phyloP scores from a whole-genome alignment of 1,140 invertebrate species.

The Drosophila cardini region DNA sequence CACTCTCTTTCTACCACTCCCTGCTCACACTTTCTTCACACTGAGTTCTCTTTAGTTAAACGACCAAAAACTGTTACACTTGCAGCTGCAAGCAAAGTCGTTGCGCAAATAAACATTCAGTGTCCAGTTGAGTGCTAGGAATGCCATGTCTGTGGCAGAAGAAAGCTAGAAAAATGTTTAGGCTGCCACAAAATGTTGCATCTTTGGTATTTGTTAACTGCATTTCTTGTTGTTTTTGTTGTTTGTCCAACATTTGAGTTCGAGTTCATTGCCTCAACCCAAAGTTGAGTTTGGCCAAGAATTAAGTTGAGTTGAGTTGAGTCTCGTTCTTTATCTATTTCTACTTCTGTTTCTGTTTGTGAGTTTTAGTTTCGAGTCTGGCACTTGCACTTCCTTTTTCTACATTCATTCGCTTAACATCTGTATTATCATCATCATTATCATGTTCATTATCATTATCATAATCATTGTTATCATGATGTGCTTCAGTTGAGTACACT shows the following conservation, averaged over 20 bases:
- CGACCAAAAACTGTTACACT: slow-evolving; percentile 38
- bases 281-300: background rate
- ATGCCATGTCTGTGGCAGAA: background rate
- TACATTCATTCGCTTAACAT: slow-evolving; percentile 56
- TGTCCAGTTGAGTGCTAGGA: background rate
- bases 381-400: slow-evolving; percentile 42
- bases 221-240: slow-evolving; percentile 43
- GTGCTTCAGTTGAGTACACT: slow-evolving; percentile 67
- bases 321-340: no score
- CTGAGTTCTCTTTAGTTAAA: slow-evolving; percentile 12
- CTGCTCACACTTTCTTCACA: background rate
- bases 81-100: slow-evolving; percentile 19
- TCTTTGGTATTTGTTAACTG: slow-evolving; percentile 38
- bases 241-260: slow-evolving; percentile 67
- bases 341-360: slow-evolving; percentile 24
- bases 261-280: slow-evolving; percentile 73
- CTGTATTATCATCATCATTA: slow-evolving; percentile 34
- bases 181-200: slow-evolving; percentile 40
- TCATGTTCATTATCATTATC: slow-evolving; percentile 23
- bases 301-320: background rate
- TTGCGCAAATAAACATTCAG: slow-evolving; percentile 40
- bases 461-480: slow-evolving; percentile 20
- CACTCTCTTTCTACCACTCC: background rate
- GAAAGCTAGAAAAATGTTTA: background rate
- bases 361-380: slow-evolving; percentile 6